Base-by-base conservation (phyloP, 2,797 vertebrate genomes). In the Eremophila alpestris region DNA sequence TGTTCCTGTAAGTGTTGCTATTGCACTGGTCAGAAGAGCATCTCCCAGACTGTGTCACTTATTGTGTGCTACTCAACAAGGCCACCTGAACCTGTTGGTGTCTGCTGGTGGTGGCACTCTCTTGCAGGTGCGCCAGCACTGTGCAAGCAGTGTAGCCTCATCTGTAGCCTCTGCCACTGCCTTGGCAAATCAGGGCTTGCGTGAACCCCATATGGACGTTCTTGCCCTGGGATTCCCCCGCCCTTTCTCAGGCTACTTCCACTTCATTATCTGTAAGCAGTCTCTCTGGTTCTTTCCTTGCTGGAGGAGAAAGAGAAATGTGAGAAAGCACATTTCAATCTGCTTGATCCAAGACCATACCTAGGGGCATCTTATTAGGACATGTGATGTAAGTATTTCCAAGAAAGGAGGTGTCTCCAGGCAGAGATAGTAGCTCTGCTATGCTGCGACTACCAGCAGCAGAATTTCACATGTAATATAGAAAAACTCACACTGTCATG, bases 161-260 rank as follows among this genome's bases (percentile, higher is more conserved):
- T 32, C 15, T 2, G 0, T 17, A 60, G 51, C 27, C 34, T 16
- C 23, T 77, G n/a, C 12, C 69, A 64, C 46, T 4, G 2, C 26
- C 32, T 52, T 7, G 2, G n/a, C 14, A 79, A 78, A 65, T 10
- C 6, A 17, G 26, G 22, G 77, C 6, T 86, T 22, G 54, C 58
- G 26, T 2, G 2, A 77, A 64, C 7, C 11, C 34, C 1, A 0
- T 5, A 23, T 1, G 3, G 18, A 64, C 36, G 11, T 10, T 60
- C 18, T 59, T 17, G 3, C 30, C 29, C 30, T 65, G 82, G 46
- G 86, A 83, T 78, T 85, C 24, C 62, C 38, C 69, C 7, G 1
- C n/a, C 46, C n/a, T 75, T 87, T 59, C 40, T 91, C 22, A 16
- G 40, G 18, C 58, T 86, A 45, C 21, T 89, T 94, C 48, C 46